Base-by-base conservation (phyloP, 1,140 invertebrate species). In the Lepidostoma basale region DNA sequence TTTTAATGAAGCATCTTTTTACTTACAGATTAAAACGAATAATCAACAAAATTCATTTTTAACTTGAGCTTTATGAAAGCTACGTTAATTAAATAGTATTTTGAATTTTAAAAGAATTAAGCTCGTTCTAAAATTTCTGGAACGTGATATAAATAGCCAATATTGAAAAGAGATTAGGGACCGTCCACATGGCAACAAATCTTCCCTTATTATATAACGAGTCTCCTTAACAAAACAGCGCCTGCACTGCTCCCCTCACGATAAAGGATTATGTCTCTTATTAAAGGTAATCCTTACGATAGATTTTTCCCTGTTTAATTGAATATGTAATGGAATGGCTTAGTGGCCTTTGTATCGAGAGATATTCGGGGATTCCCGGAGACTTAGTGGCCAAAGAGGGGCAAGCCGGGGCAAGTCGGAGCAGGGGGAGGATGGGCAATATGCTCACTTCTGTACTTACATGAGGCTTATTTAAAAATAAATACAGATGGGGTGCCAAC, bases 241-340 rank as follows among this genome's bases (percentile, higher is more conserved):
- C 3, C 42, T 25, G 36, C 9, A n/a, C 42, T 4, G 44, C 30
- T 56, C 47, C 63, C 70, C 66, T 33, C 49, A 25, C 10, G 42
- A 42, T 26, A 42, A 64, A 49, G 67, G 71, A 69, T 73, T 73
- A 69, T 42, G 54, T 36, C 67, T 67, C 71, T 67, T 69, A 68
- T 73, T 69, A 73, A 60, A 62, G 47, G 71, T 69, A 73, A 73
- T 73, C 71, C 71, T 44, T 44, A 52, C 79, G 81, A 83, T 83
- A 81, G 82, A 83, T 82, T 83, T 81, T 83, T 73, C 49, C 67
- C 67, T 83, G 82, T 81, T 82, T 83, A 83, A 83, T 83, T 83
- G 82, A 83, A 83, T 83, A 83, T 81, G 79, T 80, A 82, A 81
- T 77, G 75, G 74, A 67, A 75, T 75, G 74, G 74, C 74, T 76